Evolutionary conservation across 2,797 vertebrate species (phyloP), one percentile per base, ranked within the genome.

Genomic region (Spinibarbus caldwelli): DNA sequence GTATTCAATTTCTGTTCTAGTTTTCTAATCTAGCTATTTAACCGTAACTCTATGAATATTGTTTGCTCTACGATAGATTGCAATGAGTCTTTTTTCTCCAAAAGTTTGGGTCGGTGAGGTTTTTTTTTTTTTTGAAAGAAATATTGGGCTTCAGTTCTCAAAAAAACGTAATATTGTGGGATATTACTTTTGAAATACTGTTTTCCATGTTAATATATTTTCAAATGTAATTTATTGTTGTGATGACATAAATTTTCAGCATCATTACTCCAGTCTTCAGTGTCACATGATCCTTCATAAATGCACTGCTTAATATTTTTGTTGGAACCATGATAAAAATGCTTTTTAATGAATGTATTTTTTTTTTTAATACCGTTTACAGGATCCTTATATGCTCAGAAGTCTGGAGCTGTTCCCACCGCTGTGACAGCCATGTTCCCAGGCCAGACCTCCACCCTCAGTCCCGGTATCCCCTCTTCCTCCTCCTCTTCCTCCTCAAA

Each of bases 301-400:
- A 11, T 72, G 68, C 11, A 12, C 67, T 70, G 67, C 6, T 41
- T 23, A 0, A 70, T n/a, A n/a, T 12, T 12, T 70, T 70, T n/a
- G 10, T 70, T 2, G 36, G 41, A 70, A 11, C 7, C 4, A 5
- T 23, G 66, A 38, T n/a, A 2, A 5, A 12, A 23, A 6, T 41
- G 23, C 38, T 38, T 36, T 2, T 62, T 49, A 6, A 34, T 36
- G 2, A 72, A 59, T 31, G 36, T 6, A 26, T 17, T 47, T 45
- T 59, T 43, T 26, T n/a, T 34, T 34, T 34, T 47, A 1, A 12
- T 38, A 19, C 41, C 49, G 1, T 67, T 31, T 66, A 0, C 88
- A 99, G 98, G 98, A 87, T 97, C 96, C 83, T 94, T 99, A 82
- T 98, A 97, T 88, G 98, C 98, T 84, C 98, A 99, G 95, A 98